phyloP scores from a whole-genome alignment of 1,140 invertebrate species.

The Delia radicum region DNA sequence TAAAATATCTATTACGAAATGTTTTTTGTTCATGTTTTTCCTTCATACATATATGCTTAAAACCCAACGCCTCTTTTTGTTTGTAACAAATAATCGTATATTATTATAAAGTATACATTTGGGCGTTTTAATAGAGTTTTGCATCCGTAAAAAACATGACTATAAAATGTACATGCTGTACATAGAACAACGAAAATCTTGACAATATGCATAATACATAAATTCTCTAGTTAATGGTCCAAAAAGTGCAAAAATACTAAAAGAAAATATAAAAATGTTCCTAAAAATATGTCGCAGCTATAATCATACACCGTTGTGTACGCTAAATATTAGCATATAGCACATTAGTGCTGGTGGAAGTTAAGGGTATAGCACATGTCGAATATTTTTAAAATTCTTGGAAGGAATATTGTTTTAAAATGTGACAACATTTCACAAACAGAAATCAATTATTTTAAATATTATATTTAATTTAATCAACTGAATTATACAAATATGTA shows the following conservation, averaged over 20 bases:
- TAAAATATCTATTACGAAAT: neutral
- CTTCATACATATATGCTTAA: neutral
- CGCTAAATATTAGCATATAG: no score
- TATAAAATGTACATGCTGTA: neutral
- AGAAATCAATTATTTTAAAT: no score
- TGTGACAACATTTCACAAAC: no score
- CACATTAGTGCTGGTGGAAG: no score
- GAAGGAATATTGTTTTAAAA: no score
- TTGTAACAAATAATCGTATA: neutral
- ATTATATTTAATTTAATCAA: no score
- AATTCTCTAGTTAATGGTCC: slow-evolving; percentile 53
- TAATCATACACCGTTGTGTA: no score
- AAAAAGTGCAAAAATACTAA: slow-evolving; percentile 47
- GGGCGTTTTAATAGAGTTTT: slow-evolving; percentile 19
- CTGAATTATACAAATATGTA: no score
- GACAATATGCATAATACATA: slow-evolving; percentile 35
- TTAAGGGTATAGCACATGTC: no score
- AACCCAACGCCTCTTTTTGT: neutral
- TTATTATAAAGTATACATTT: neutral
- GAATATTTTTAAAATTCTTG: no score
- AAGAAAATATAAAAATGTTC: neutral
- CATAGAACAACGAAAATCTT: neutral
- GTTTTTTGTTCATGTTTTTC: neutral
- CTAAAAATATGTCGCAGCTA: neutral
- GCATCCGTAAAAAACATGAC: neutral